These are phyloP conservation scores for Paratrypauchen microcephalus DNA, from an alignment of 2,797 vertebrate genomes.

Conservation along the genomic window DNA sequence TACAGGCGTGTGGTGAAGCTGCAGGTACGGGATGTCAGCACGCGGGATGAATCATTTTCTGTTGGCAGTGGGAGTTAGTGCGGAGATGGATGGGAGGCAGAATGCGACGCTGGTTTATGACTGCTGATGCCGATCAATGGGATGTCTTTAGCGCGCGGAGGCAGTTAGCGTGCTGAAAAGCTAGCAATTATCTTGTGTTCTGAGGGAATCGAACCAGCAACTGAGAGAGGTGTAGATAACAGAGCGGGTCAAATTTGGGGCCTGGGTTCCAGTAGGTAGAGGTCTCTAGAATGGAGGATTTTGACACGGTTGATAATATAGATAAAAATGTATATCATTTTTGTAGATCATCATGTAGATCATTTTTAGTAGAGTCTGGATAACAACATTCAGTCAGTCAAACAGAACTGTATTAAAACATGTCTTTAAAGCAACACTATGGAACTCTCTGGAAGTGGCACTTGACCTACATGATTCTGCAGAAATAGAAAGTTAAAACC, in stretches of 20 bases:
- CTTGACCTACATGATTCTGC: too few species aligned
- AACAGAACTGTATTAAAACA: too few species aligned
- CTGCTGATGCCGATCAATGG: background rate
- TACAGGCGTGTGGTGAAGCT: slow-evolving; percentile 47
- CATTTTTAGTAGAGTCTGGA: too few species aligned
- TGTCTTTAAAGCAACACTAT: too few species aligned
- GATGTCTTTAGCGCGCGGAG: background rate
- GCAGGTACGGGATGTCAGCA: slow-evolving; percentile 4
- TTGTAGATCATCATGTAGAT: too few species aligned
- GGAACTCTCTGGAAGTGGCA: too few species aligned
- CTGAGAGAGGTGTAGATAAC: background rate
- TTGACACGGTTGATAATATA: background rate
- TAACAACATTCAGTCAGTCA: too few species aligned
- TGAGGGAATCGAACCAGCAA: background rate
- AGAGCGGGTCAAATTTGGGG: background rate
- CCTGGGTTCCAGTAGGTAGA: background rate
- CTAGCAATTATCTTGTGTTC: background rate
- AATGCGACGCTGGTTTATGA: slow-evolving; percentile 2
- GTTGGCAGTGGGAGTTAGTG: slow-evolving; percentile 5
- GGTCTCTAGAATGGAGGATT: background rate
- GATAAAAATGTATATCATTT: too few species aligned
- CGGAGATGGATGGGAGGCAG: background rate
- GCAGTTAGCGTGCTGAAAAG: background rate
- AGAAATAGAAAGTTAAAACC: too few species aligned
- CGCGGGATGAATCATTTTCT: slow-evolving; percentile 1